Conservation (phyloP, 2,113 vertebrate species). For the Puffinus mauretanicus region DNA sequence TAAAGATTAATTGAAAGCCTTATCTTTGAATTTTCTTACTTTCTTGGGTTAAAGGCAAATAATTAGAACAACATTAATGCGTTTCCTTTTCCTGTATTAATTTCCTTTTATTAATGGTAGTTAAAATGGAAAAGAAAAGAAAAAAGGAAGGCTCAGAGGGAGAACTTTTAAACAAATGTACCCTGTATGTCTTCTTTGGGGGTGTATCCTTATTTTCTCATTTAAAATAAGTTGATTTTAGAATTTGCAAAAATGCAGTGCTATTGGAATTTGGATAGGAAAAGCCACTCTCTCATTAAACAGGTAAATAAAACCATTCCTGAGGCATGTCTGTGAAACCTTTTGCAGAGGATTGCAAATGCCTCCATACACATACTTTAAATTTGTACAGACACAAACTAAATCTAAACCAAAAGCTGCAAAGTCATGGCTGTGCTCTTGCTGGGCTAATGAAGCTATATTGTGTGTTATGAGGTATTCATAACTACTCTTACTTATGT, state of each 20-base stretch:
- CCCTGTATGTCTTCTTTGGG: neutral
- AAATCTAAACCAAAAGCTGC: neutral
- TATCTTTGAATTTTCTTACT: constrained; percentile 54
- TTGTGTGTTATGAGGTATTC: neutral
- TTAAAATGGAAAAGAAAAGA: neutral
- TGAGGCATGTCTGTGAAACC: neutral
- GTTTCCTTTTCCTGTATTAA: neutral
- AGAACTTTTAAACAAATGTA: neutral
- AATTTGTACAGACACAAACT: neutral
- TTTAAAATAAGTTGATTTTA: neutral
- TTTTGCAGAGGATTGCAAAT: neutral
- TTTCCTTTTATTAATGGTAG: neutral
- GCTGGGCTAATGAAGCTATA: neutral
- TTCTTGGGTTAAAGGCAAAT: constrained; percentile 46
- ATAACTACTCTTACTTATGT: neutral
- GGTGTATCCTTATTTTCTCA: neutral
- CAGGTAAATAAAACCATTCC: neutral
- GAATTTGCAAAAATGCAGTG: neutral
- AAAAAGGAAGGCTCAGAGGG: neutral
- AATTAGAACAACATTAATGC: constrained; percentile 7
- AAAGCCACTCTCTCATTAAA: neutral
- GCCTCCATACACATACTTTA: too few species aligned
- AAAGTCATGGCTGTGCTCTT: neutral
- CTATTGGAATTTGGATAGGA: neutral
- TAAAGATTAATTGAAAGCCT: constrained; percentile 63